phyloP scores from a whole-genome alignment of 2,888 invertebrate genomes.

The Sarcophaga caerulescens region DNA sequence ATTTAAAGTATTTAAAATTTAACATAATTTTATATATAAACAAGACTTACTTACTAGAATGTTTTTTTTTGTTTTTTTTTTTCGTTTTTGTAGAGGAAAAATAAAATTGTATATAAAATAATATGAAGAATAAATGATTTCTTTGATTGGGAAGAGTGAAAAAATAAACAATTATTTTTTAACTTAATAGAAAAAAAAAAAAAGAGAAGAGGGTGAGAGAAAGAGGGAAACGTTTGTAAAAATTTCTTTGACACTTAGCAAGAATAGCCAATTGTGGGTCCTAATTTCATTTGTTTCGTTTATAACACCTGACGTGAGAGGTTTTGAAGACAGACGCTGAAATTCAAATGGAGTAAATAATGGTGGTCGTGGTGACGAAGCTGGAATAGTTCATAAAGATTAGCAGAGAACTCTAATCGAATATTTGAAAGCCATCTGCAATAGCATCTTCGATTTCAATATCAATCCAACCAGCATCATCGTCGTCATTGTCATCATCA shows the following conservation, averaged over 20 bases:
- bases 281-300: constrained; percentile 49
- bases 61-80: neutral
- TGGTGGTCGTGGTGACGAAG: neutral
- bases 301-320: constrained; percentile 57
- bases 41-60: constrained; percentile 48
- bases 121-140: neutral
- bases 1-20: constrained; percentile 43
- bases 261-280: constrained; percentile 30
- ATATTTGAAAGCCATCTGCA: constrained; percentile 44
- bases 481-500: constrained; percentile 69
- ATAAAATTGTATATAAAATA: too few relatives aligned
- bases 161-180: constrained; percentile 36
- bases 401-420: constrained; percentile 34
- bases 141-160: neutral
- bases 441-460: constrained; percentile 66
- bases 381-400: neutral
- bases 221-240: constrained; percentile 4
- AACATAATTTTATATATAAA: constrained; percentile 56
- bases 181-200: constrained; percentile 1
- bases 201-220: neutral
- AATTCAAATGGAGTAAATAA: neutral
- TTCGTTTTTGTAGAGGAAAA: neutral
- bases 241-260: constrained; percentile 49
- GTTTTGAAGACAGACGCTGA: constrained; percentile 43
- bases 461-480: constrained; percentile 71